Percentiles rank a stretch among this genome's conserved stretches.
Evolutionary conservation across 1,140 invertebrate genomes (phyloP).

Genomic region (Trichomalopsis sarcophagae): DNA sequence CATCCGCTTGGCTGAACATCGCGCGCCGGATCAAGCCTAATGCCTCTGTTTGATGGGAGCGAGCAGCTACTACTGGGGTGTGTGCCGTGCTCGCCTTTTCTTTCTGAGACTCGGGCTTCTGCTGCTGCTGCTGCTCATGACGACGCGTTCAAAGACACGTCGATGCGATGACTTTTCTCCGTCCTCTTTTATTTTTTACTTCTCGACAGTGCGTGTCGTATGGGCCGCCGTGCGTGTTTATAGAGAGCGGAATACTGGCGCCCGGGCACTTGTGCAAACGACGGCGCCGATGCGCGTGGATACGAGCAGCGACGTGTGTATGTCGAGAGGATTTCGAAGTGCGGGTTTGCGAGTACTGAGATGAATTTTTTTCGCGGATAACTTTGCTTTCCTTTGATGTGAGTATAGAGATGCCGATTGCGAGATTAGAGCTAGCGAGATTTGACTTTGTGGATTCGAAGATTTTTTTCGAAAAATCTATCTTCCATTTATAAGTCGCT

Average conservation of each 20-base stretch:
- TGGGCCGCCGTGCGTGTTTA: not conserved
- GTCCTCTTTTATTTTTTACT: not conserved
- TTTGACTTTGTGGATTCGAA: too few relatives aligned
- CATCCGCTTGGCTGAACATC: slow-evolving; percentile 74
- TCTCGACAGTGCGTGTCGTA: not conserved
- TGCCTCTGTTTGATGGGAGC: slow-evolving; percentile 73
- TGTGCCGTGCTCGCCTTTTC: not conserved
- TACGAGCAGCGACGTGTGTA: not conserved
- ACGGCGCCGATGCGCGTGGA: not conserved
- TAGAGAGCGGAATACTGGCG: not conserved
- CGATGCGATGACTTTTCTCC: slow-evolving; percentile 18
- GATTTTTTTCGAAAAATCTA: too few relatives aligned
- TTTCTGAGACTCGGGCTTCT: not conserved
- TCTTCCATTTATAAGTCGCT: too few relatives aligned
- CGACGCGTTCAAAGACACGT: slow-evolving; percentile 47
- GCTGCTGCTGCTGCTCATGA: not conserved
- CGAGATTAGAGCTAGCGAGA: too few relatives aligned
- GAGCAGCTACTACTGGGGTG: slow-evolving; percentile 50
- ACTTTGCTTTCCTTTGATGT: not conserved
- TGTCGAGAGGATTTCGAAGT: not conserved
- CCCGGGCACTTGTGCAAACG: not conserved
- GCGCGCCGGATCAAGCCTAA: slow-evolving; percentile 73
- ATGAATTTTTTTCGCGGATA: not conserved
- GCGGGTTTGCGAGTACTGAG: not conserved
- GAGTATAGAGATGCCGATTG: not conserved